Base-by-base conservation (phyloP, 2,888 invertebrate genomes). In the Clusia tigrina region DNA sequence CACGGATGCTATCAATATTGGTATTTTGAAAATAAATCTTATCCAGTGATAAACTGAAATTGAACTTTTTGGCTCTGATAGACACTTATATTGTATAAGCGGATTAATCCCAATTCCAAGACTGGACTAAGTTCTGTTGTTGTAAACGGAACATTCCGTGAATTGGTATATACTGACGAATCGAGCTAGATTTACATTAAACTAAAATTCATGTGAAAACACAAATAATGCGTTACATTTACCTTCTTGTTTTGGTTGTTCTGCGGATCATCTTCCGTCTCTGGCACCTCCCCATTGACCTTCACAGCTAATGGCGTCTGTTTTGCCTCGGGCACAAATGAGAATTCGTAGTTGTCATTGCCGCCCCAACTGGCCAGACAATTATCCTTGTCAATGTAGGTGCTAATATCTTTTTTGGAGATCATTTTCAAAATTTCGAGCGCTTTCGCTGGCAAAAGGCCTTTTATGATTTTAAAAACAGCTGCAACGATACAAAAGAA, bases 401-500 rank as follows among this genome's bases (percentile, higher is more conserved):
- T 91, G 66, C 89, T 89, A 54, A 97, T 85, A 17, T 87, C 89
- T 65, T 89, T 89, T 79, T 92, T 93, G 60, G 87, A 88, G 0
- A 94, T 87, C 84, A 95, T 93, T 81, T 93, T 95, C 81, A 97
- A 92, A 83, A 91, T 90, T 76, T 94, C 91, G 20, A 95, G 91
- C 12, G 95, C 95, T 82, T 93, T 93, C 1, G 94, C 90, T 2
- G 95, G 96, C 59, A 98, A 81, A 85, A 95, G 88, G 0, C 90
- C 86, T 83, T 95, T 96, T 9, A 97, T 91, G 51, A 97, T 88
- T 85, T 93, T 95, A 84, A 96, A 96, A 1, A 94, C 94, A 68
- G 96, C 94, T 92, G 77, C n/a, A 60, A 63, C n/a, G 25, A 22
- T 24, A 52, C 42, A 17, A 58, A 59, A 62, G 32, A 9, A 20